A percentile compares a stretch with the other conserved stretches of the same genome.
Evolutionary conservation across 2,113 vertebrate species (phyloP).

Genomic region (Strigops habroptila): DNA sequence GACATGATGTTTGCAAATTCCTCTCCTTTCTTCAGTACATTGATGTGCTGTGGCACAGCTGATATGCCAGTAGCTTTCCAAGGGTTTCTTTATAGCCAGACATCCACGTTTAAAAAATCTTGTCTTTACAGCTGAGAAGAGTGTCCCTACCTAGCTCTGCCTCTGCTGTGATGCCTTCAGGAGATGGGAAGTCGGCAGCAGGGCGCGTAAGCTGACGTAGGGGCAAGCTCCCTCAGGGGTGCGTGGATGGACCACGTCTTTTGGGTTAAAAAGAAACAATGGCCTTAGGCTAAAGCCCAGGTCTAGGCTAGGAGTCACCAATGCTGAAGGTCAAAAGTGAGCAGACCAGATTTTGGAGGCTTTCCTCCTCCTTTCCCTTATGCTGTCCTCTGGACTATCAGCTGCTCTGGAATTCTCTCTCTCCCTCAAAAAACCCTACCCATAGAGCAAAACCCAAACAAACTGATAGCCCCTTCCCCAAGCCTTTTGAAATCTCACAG

Average conservation of each 20-base stretch:
- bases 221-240: not conserved
- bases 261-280: not conserved
- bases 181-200: not conserved
- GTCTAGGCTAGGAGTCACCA: not conserved
- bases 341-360: not conserved
- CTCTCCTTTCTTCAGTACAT: not conserved
- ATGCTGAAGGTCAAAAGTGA: not conserved
- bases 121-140: not conserved
- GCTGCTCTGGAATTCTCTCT: not conserved
- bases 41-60: not conserved
- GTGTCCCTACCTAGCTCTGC: not conserved
- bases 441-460: not conserved
- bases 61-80: not conserved
- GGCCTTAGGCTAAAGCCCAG: not conserved
- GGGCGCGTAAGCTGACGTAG: not conserved
- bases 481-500: not conserved
- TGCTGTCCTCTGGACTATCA: not conserved
- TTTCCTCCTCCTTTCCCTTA: not conserved
- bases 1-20: not conserved
- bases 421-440: not conserved
- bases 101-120: not conserved
- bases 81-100: not conserved
- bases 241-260: fast-evolving
- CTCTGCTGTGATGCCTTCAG: fast-evolving
- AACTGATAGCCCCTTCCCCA: not conserved